phyloP scores from a whole-genome alignment of 2,888 invertebrate genomes.

The Mellilla xanthometata region DNA sequence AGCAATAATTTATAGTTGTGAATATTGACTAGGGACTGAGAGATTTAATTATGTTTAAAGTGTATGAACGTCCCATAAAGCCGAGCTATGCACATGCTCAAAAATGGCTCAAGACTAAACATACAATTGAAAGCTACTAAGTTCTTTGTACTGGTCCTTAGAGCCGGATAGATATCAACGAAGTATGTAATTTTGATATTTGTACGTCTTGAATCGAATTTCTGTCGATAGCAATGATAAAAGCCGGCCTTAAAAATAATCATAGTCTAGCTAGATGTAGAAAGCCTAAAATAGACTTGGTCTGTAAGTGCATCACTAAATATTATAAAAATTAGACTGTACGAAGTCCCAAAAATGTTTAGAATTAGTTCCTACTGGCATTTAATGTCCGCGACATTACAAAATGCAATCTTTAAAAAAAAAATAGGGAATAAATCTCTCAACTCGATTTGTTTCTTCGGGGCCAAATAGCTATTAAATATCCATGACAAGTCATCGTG shows the following conservation, averaged over 20 bases:
- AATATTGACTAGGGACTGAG: slow-evolving; percentile 26
- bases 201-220: not conserved
- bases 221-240: not conserved
- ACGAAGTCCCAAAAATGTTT: slow-evolving; percentile 27
- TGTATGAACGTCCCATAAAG: no score
- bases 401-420: slow-evolving; percentile 31
- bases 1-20: slow-evolving; percentile 40
- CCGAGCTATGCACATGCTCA: no score
- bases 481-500: slow-evolving; percentile 77
- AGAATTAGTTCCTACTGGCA: slow-evolving; percentile 52
- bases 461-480: slow-evolving; percentile 74
- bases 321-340: slow-evolving; percentile 22
- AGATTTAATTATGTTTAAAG: slow-evolving; percentile 1
- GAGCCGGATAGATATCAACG: no score
- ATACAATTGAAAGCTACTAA: no score
- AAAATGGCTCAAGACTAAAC: no score
- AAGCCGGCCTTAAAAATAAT: slow-evolving; percentile 1
- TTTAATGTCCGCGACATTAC: slow-evolving; percentile 43
- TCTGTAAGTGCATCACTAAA: slow-evolving; percentile 18
- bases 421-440: slow-evolving; percentile 53
- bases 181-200: no score
- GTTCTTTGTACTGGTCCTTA: no score
- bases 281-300: slow-evolving; percentile 15
- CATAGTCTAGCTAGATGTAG: slow-evolving; percentile 15
- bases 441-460: slow-evolving; percentile 63